Conservation (phyloP, 2,888 invertebrate genomes). For the Germaria angustata region DNA sequence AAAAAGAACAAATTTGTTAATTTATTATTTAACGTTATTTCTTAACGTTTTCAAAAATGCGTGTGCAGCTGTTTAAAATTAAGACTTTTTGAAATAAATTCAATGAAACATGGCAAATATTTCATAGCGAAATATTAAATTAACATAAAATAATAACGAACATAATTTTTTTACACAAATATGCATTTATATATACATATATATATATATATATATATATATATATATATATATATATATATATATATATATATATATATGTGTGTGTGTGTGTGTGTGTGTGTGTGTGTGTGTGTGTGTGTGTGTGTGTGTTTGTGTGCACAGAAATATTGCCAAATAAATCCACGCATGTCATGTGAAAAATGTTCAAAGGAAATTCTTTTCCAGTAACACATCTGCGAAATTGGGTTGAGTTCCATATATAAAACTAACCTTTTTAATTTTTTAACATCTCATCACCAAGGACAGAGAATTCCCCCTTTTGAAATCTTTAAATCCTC, state of each 20-base stretch:
- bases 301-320: neutral
- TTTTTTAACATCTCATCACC: too few relatives aligned
- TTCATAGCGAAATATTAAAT: neutral
- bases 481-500: too few relatives aligned
- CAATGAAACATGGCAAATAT: neutral
- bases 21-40: neutral
- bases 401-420: too few relatives aligned
- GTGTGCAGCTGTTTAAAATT: neutral
- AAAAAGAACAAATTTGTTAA: neutral
- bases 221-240: too few relatives aligned
- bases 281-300: too few relatives aligned
- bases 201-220: neutral
- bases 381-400: slow-evolving; percentile 8
- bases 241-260: too few relatives aligned
- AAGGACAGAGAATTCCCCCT: too few relatives aligned
- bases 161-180: neutral
- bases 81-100: neutral
- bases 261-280: too few relatives aligned
- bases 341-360: neutral
- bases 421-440: too few relatives aligned
- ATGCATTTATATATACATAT: neutral
- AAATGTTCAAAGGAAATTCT: slow-evolving; percentile 30
- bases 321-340: neutral
- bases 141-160: neutral
- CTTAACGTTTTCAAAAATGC: neutral